phyloP scores from a whole-genome alignment of 2,888 invertebrate species.

The Oasisia sp. region DNA sequence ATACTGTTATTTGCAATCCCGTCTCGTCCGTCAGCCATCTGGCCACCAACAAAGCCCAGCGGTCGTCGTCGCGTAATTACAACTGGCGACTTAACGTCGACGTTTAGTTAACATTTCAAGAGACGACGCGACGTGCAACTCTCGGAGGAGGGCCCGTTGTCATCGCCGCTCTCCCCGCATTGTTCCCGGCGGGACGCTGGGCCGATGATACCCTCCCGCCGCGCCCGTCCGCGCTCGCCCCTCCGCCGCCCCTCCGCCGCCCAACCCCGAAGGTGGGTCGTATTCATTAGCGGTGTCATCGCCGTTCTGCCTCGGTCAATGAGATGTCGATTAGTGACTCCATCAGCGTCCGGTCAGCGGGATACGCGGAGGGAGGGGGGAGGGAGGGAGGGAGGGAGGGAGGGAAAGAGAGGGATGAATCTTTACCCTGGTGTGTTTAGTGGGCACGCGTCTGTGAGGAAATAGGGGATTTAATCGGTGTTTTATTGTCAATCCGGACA shows the following conservation, averaged over 20 bases:
- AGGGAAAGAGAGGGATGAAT: too few species aligned
- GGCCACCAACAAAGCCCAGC: neutral
- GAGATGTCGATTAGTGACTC: constrained; percentile 3
- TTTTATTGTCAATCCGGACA: neutral
- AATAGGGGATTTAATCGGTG: neutral
- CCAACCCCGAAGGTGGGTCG: neutral
- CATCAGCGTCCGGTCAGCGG: neutral
- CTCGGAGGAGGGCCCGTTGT: neutral
- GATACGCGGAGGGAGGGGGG: neutral
- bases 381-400: too few species aligned
- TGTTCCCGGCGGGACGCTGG: neutral
- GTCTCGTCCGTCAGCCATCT: neutral
- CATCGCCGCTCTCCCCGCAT: neutral
- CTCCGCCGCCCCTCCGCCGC: neutral
- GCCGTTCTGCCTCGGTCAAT: neutral
- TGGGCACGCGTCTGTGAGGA: neutral
- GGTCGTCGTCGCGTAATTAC: neutral
- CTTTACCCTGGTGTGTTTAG: neutral
- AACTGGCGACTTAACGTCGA: constrained; percentile 3
- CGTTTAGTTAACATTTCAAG: neutral
- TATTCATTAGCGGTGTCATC: neutral
- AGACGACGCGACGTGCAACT: neutral
- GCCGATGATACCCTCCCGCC: neutral
- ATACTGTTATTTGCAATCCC: neutral
- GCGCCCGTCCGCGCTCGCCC: neutral